phyloP scores from a whole-genome alignment of 2,888 invertebrate genomes.

The Phyllotreta striolata region DNA sequence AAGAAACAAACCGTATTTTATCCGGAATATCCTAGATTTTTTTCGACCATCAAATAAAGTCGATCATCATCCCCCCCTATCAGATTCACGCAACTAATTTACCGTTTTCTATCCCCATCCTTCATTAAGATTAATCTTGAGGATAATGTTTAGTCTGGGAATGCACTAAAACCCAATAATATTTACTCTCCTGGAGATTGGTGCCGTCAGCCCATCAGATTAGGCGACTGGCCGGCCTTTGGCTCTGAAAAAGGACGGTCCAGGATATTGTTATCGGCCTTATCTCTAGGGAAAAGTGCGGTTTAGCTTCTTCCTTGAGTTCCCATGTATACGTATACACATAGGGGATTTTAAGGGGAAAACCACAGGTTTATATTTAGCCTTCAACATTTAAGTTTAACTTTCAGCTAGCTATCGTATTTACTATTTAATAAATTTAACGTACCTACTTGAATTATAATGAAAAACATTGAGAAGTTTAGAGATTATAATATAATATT shows the following conservation, averaged over 20 bases:
- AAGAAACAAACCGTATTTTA: too few species aligned
- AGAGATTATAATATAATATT: neutral
- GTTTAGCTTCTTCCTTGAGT: conserved; percentile 41
- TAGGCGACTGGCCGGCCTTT: conserved; percentile 34
- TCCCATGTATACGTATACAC: conserved; percentile 15
- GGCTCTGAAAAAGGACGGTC: conserved; percentile 20
- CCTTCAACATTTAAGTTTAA: neutral
- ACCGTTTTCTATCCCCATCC: conserved; percentile 29
- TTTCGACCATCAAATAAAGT: conserved; percentile 18
- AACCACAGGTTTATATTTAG: conserved; percentile 29
- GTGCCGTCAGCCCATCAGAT: conserved; percentile 42
- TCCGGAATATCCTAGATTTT: too few species aligned
- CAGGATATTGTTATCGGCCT: conserved; percentile 42
- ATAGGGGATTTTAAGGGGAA: conserved; percentile 21
- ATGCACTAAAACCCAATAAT: conserved; percentile 48
- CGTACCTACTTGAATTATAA: conserved; percentile 2
- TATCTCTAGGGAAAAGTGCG: conserved; percentile 44
- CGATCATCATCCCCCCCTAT: conserved; percentile 24
- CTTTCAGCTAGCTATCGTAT: too few species aligned
- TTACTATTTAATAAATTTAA: too few species aligned
- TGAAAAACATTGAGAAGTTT: neutral
- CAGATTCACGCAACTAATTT: conserved; percentile 33
- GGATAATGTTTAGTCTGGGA: conserved; percentile 43
- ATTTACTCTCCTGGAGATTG: conserved; percentile 45
- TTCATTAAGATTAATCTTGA: conserved; percentile 41